Base-by-base conservation (phyloP, 2,797 vertebrate species). In the Clamator glandarius region DNA sequence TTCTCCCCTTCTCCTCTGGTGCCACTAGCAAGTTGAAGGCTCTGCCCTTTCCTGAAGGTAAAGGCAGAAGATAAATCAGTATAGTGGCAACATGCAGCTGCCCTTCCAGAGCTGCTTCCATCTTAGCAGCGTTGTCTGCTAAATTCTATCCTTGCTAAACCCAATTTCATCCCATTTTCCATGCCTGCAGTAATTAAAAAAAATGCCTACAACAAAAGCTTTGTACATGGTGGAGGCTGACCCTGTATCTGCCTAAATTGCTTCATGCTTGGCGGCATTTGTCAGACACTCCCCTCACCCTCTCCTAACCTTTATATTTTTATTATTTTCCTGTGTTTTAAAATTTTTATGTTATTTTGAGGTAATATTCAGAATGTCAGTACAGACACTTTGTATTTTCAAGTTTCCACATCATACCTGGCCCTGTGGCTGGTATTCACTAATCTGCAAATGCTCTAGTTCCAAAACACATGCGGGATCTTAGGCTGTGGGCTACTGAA, bases 391-490 rank as follows among this genome's bases (percentile, higher is more conserved):
- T 85, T 1, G 5, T 35, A 83, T 85, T 85, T 94, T 76, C 50
- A 87, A 36, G 18, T 80, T 87, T 83, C 55, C 41, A 51, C 58
- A 78, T 92, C 72, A 75, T 63, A 92, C 81, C 77, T 86, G 91
- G 52, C 72, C 85, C 91, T 79, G 77, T 95, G 87, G 79, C 73
- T 79, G 61, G 39, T 94, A 19, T 81, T 91, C 63, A 48, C 50
- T 63, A 89, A 81, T 77, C 62, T 85, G 42, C 74, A 89, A 90
- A 77, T 18, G 28, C 41, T 87, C 20, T 52, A 67, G n/a, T 68
- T 96, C 87, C 83, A 85, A 84, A 94, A 75, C 48, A 84, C 78
- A 76, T 73, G 44, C 64, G 2, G 1, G 21, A 87, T 78, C 75
- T 72, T 69, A 61, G 67, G 29, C 82, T 93, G 74, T 80, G 72